Percentiles rank a stretch among this genome's conserved stretches.
phyloP scores from a whole-genome alignment of 2,113 vertebrate species.

The Oryzias curvinotus region DNA sequence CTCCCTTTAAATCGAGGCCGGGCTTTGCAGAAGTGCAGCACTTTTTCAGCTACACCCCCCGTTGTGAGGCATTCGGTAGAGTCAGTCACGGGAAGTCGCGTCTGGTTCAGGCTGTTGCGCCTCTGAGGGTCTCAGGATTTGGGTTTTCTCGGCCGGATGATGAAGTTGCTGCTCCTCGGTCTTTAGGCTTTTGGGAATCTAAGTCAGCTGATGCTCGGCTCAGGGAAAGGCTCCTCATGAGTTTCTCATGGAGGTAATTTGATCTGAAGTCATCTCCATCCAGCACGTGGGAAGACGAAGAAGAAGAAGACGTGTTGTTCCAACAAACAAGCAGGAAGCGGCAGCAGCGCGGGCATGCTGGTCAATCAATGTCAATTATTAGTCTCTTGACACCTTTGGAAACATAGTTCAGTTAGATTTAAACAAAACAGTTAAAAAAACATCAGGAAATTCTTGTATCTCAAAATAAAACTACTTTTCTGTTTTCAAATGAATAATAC shows the following conservation, averaged over 20 bases:
- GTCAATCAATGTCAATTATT: neutral
- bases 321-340: neutral
- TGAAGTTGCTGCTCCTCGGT: constrained; percentile 13
- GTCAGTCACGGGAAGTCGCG: constrained; percentile 3
- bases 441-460: too few species aligned
- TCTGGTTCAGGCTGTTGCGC: constrained; percentile 8
- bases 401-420: too few species aligned
- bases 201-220: neutral
- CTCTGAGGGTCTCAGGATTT: neutral
- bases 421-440: too few species aligned
- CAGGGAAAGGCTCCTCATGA: neutral
- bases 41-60: constrained; percentile 3
- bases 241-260: neutral
- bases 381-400: too few species aligned
- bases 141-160: neutral
- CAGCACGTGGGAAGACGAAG: neutral
- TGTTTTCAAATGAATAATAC: too few species aligned
- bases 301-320: neutral
- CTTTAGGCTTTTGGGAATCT: neutral
- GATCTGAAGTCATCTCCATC: constrained; percentile 1
- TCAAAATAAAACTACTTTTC: too few species aligned
- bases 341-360: neutral
- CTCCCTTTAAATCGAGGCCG: neutral
- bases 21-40: neutral
- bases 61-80: neutral